phyloP scores from a whole-genome alignment of 1,140 invertebrate genomes.

The Oncopodura yosiiana region DNA sequence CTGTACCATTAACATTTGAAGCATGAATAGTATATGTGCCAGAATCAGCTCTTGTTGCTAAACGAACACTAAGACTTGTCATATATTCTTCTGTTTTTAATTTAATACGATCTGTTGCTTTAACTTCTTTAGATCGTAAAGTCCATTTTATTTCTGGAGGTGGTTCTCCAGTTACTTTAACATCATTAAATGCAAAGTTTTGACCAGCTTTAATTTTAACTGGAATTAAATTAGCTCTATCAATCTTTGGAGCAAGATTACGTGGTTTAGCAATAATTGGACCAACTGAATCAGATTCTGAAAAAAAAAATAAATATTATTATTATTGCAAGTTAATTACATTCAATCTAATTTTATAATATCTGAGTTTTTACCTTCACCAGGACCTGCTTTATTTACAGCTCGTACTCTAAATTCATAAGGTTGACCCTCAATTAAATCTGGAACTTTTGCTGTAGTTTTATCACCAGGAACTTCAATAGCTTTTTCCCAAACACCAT shows the following conservation, averaged over 20 bases:
- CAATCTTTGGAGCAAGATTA: conserved; percentile 75
- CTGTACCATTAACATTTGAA: conserved; percentile 86
- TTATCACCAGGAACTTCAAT: conserved; percentile 66
- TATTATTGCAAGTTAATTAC: neutral
- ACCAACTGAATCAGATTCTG: conserved; percentile 75
- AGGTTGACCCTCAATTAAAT: conserved; percentile 79
- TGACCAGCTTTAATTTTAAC: conserved; percentile 81
- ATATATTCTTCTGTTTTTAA: conserved; percentile 77
- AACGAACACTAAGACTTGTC: conserved; percentile 74
- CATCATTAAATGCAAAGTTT: conserved; percentile 68
- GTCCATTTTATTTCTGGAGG: conserved; percentile 83
- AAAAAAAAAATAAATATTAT: neutral
- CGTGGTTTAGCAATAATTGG: conserved; percentile 81
- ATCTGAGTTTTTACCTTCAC: conserved; percentile 52
- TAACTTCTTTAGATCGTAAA: conserved; percentile 61
- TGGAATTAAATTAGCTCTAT: conserved; percentile 72
- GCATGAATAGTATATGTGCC: conserved; percentile 85
- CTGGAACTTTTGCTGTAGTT: conserved; percentile 73
- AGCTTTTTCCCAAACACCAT: conserved; percentile 87
- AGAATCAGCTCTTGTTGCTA: conserved; percentile 75
- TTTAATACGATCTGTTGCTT: conserved; percentile 57
- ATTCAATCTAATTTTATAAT: neutral
- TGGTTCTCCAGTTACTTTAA: conserved; percentile 75
- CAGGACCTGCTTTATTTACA: conserved; percentile 85
- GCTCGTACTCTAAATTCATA: conserved; percentile 86